Evolutionary conservation across 2,888 invertebrate genomes (phyloP).

Genomic region (Xanthia togata): DNA sequence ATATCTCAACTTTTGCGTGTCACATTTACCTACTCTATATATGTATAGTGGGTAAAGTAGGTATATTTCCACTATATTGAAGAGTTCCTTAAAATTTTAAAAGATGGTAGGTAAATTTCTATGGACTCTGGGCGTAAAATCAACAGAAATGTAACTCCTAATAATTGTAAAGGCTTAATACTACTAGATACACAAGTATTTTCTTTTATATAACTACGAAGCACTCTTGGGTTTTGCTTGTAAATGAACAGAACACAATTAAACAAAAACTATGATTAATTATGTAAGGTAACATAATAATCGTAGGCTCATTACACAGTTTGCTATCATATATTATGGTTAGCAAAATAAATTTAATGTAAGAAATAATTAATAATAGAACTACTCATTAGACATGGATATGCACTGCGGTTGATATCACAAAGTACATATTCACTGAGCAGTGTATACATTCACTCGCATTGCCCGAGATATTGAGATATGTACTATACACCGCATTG

Average conservation of each 20-base stretch:
- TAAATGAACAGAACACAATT: constrained; percentile 44
- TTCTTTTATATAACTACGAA: constrained; percentile 39
- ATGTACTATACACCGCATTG: constrained; percentile 45
- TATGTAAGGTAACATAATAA: constrained; percentile 45
- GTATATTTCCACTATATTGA: constrained; percentile 45
- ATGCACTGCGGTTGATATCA: constrained; percentile 44
- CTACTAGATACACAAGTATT: constrained; percentile 41
- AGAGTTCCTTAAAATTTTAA: constrained; percentile 44
- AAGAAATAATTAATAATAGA: constrained; percentile 44
- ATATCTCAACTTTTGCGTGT: constrained; percentile 48
- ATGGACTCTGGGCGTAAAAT: constrained; percentile 44
- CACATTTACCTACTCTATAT: constrained; percentile 48
- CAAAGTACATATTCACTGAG: constrained; percentile 44
- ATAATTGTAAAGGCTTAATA: constrained; percentile 45
- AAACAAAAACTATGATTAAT: constrained; percentile 45
- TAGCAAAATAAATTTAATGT: constrained; percentile 44
- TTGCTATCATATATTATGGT: constrained; percentile 44
- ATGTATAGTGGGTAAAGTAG: constrained; percentile 44
- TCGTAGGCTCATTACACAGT: constrained; percentile 44
- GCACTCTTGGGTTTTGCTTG: constrained; percentile 43
- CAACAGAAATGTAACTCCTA: constrained; percentile 45
- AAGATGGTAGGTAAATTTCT: constrained; percentile 45
- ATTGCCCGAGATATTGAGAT: constrained; percentile 43
- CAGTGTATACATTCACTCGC: constrained; percentile 45
- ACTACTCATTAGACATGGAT: constrained; percentile 44